Evolutionary conservation across 2,888 invertebrate species (phyloP).

Genomic region (Byasa hedistus): DNA sequence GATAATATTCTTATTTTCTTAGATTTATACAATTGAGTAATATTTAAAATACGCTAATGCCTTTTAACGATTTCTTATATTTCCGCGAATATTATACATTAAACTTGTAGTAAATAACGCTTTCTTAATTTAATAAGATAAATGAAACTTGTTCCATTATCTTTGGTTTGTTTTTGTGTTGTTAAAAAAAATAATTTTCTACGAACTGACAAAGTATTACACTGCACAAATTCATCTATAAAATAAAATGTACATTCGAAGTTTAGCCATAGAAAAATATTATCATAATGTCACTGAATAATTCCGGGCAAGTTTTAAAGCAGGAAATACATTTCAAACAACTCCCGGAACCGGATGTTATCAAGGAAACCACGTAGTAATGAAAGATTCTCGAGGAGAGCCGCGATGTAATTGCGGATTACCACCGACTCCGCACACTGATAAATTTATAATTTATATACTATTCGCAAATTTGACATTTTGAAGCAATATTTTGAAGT

Average conservation of each 20-base stretch:
- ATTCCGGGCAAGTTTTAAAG: not conserved
- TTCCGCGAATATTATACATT: no score
- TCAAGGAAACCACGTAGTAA: slow-evolving; percentile 7
- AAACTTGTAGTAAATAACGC: no score
- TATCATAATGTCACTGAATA: not conserved
- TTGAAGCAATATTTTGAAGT: no score
- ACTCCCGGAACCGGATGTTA: slow-evolving; percentile 4
- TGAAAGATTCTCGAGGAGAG: slow-evolving; percentile 1
- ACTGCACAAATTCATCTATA: not conserved
- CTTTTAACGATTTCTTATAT: no score
- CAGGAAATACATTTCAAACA: slow-evolving; percentile 2
- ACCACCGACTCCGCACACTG: not conserved
- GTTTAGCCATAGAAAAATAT: not conserved
- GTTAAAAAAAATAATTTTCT: not conserved
- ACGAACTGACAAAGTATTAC: not conserved
- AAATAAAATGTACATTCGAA: not conserved
- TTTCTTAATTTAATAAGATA: no score
- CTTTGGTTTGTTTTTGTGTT: not conserved
- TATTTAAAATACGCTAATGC: no score
- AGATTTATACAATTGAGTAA: no score
- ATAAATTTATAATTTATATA: not conserved
- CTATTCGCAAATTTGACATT: not conserved
- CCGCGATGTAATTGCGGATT: slow-evolving; percentile 5
- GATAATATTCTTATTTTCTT: no score
- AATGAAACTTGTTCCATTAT: no score